Base-by-base conservation (phyloP, 1,140 invertebrate species). In the Aphis gossypii region DNA sequence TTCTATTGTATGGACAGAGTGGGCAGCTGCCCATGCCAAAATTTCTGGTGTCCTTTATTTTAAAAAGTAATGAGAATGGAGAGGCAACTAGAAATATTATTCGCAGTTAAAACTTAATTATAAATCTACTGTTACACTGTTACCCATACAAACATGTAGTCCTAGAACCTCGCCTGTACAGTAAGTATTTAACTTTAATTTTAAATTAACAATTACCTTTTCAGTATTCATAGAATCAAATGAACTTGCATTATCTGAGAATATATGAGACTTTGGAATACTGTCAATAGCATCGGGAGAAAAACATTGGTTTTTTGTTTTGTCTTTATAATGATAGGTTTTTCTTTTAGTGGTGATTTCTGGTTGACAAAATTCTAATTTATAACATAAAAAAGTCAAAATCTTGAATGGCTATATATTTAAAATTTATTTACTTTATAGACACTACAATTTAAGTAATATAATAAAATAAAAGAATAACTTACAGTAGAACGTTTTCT, bases 211-310 rank as follows among this genome's bases (percentile, higher is more conserved):
- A 1, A 1, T 38, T 56, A 93, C 92, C 48, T 93, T 93, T 56
- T 86, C 82, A 86, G n/a, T 56, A 54, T 35, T 84, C 82, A 93
- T 93, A 86, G 82, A 82, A 56, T 93, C 51, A 93, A 86, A 83
- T 86, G 97, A 97, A 95, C 97, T 97, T 44, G 96, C 96, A 0
- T 60, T 54, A 46, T 87, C 88, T 35, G 76, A 41, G 46, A 93
- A 94, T 41, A 94, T 93, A 25, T 93, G 93, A 14, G 89, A 56
- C 30, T 48, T 68, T 41, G 93, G 94, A 25, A 94, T 87, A 46
- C 54, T 56, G 1, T 94, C 54, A 48, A 93, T 56, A 21, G 89
- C 90, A 46, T 93, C 51, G 25, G 88, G 82, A 30, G 54, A 87
- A 94, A 93, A 93, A 18, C 0, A 46, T 11, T 76, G 1, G 25